phyloP scores from a whole-genome alignment of 2,797 vertebrate species.

The Lepus oiostolus region DNA sequence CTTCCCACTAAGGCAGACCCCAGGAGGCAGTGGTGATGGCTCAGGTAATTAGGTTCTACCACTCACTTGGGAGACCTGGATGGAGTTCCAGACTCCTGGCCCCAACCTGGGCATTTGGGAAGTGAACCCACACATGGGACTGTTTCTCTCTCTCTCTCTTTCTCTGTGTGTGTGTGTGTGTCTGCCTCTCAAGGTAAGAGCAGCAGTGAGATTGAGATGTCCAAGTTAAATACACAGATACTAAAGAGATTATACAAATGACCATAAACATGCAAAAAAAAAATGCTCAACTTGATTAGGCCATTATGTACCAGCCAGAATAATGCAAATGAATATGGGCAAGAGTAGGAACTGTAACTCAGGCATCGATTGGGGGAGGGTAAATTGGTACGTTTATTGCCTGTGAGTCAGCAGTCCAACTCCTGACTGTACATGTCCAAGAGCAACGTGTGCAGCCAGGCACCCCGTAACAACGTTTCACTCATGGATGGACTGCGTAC shows the following conservation, averaged over 20 bases:
- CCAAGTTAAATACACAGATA: not conserved
- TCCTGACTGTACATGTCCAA: not conserved
- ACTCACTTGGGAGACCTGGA: too few relatives aligned
- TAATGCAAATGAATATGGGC: not conserved
- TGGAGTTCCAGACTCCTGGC: too few relatives aligned
- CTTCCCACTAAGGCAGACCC: too few relatives aligned
- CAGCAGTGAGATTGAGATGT: not conserved
- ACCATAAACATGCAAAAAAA: not conserved
- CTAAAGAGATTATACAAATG: not conserved
- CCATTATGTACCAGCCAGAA: not conserved
- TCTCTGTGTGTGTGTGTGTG: too few relatives aligned
- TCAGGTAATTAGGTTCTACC: too few relatives aligned
- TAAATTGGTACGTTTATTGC: not conserved
- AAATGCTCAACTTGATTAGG: not conserved
- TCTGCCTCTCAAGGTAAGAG: too few relatives aligned
- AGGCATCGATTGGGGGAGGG: not conserved
- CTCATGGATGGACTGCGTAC: too few relatives aligned
- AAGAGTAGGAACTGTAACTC: not conserved
- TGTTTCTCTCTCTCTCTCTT: too few relatives aligned
- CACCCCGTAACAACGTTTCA: too few relatives aligned
- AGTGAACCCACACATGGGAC: too few relatives aligned
- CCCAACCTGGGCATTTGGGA: too few relatives aligned
- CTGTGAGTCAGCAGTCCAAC: not conserved
- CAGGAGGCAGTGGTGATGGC: too few relatives aligned
- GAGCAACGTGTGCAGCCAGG: not conserved